A percentile compares a stretch with the other conserved stretches of the same genome.
phyloP scores from a whole-genome alignment of 2,113 vertebrate genomes.

The Ariopsis seemanni region DNA sequence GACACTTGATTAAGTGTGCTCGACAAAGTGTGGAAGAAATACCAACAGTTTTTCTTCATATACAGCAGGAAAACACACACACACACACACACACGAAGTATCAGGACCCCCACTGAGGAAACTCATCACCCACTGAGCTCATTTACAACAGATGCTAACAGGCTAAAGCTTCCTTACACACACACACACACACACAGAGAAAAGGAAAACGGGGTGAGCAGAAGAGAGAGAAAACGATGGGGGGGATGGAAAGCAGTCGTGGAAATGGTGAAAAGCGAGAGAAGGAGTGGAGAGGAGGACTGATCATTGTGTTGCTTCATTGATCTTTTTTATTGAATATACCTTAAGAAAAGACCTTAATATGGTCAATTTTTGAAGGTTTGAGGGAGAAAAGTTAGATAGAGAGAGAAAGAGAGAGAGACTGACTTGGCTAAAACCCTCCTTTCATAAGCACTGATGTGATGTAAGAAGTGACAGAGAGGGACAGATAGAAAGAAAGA shows the following conservation, averaged over 20 bases:
- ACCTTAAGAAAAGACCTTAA: neutral
- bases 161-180: constrained; percentile 67
- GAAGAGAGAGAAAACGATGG: neutral
- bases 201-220: neutral
- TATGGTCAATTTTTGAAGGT: neutral
- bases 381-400: neutral
- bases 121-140: constrained; percentile 57
- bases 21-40: neutral
- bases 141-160: constrained; percentile 60
- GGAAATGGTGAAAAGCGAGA: neutral
- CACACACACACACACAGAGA: constrained; percentile 40
- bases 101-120: constrained; percentile 53
- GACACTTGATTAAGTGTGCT: neutral
- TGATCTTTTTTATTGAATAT: neutral
- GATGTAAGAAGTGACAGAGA: neutral
- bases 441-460: neutral
- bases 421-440: no score
- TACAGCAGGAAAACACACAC: neutral
- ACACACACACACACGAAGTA: constrained; percentile 37
- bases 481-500: neutral
- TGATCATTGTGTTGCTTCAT: neutral
- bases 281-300: neutral
- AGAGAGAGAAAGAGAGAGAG: neutral
- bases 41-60: constrained; percentile 1
- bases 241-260: neutral